These are phyloP conservation scores for Synodontis membranacea DNA, from an alignment of 2,113 vertebrate species.

Conservation along the genomic window DNA sequence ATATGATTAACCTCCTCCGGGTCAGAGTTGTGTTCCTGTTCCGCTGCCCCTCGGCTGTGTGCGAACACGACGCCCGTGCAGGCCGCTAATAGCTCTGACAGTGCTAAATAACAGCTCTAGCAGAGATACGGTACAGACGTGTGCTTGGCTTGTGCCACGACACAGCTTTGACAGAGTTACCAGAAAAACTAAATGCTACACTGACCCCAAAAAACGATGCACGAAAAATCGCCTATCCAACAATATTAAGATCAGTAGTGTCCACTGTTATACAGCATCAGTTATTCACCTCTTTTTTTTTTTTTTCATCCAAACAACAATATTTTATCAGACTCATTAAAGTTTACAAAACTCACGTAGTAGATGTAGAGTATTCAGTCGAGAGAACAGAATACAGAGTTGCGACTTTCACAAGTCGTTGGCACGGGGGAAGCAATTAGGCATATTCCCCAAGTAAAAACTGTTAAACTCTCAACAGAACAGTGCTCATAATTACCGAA, in stretches of 20 bases:
- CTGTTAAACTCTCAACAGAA: constrained; percentile 21
- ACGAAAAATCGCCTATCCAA: background rate
- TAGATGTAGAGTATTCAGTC: background rate
- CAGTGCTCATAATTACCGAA: background rate
- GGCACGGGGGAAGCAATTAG: constrained; percentile 8
- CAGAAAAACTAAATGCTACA: background rate
- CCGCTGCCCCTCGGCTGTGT: constrained; percentile 2
- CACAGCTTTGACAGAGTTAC: background rate
- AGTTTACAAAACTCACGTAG: background rate
- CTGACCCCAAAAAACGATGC: background rate
- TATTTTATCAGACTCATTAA: background rate
- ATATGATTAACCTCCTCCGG: constrained; percentile 31
- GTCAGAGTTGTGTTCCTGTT: constrained; percentile 2
- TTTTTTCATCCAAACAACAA: background rate
- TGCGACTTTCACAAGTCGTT: background rate
- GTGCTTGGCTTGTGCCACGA: background rate
- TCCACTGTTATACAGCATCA: background rate
- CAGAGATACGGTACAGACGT: background rate
- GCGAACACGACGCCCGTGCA: background rate
- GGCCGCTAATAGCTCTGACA: background rate
- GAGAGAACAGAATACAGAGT: background rate
- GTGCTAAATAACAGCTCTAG: background rate
- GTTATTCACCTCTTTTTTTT: background rate
- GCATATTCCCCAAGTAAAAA: background rate
- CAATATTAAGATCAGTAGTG: background rate